Percentiles rank a stretch among this genome's conserved stretches.
Conservation (phyloP, 2,113 vertebrate genomes). For the Oceanites oceanicus region DNA sequence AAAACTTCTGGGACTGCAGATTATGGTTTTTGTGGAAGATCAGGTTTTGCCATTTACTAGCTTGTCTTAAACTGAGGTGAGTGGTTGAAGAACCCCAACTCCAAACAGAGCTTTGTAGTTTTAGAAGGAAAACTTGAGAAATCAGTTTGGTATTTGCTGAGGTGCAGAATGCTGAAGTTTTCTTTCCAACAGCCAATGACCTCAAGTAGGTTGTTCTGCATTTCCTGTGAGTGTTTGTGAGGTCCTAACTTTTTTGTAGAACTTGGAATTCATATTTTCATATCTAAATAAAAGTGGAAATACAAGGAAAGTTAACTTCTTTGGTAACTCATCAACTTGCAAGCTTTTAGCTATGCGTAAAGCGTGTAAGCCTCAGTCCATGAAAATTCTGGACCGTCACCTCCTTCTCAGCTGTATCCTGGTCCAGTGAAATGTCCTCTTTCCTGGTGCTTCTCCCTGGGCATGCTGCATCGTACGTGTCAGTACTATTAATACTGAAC, state of each 20-base stretch:
- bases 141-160: neutral
- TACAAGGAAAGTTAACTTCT: neutral
- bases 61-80: neutral
- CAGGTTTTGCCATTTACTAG: neutral
- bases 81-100: neutral
- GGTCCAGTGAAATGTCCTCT: neutral
- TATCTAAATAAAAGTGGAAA: neutral
- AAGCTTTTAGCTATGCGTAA: neutral
- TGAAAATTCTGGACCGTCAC: neutral
- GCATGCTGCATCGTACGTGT: accelerated
- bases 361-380: neutral
- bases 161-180: neutral
- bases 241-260: neutral
- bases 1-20: neutral
- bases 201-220: neutral
- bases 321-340: neutral
- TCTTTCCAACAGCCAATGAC: neutral
- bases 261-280: neutral
- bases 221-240: neutral
- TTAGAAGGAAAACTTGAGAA: neutral
- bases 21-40: neutral
- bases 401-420: neutral
- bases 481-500: neutral
- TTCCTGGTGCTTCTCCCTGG: neutral
- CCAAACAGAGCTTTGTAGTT: neutral